Conservation (phyloP, 2,113 vertebrate species). For the Syngnathus scovelli region DNA sequence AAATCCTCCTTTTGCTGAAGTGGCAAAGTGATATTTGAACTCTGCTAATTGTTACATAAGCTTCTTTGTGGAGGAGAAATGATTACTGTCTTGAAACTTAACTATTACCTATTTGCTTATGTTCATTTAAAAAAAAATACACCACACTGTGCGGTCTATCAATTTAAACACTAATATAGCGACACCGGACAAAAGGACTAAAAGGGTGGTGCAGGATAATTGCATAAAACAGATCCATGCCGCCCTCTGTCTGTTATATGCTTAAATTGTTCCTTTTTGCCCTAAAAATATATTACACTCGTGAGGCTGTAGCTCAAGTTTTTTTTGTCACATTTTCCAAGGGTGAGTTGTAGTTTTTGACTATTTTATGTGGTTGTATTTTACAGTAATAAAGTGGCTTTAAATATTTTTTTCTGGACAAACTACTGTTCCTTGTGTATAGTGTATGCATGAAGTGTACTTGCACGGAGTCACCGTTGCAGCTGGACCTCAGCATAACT, state of each 20-base stretch:
- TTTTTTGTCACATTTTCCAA: not conserved
- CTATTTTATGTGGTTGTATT: not conserved
- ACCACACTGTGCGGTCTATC: not conserved
- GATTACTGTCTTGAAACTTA: no score
- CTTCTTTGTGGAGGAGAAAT: not conserved
- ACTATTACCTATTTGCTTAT: not conserved
- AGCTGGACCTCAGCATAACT: no score
- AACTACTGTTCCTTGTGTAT: no score
- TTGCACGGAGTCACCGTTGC: no score
- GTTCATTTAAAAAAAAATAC: not conserved
- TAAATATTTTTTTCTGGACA: no score
- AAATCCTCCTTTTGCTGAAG: conserved; percentile 46
- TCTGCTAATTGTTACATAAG: conserved; percentile 31
- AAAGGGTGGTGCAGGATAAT: not conserved
- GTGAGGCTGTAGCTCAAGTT: no score
- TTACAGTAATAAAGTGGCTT: not conserved
- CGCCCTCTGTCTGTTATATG: conserved; percentile 62
- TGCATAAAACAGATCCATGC: conserved; percentile 42
- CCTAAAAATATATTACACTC: not conserved
- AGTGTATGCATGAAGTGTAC: no score
- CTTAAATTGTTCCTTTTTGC: conserved; percentile 3
- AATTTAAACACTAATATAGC: not conserved
- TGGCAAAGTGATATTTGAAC: conserved; percentile 26
- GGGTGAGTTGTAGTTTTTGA: not conserved
- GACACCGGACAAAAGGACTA: not conserved